Base-by-base conservation (phyloP, 2,797 vertebrate species). In the Discoglossus pictus region DNA sequence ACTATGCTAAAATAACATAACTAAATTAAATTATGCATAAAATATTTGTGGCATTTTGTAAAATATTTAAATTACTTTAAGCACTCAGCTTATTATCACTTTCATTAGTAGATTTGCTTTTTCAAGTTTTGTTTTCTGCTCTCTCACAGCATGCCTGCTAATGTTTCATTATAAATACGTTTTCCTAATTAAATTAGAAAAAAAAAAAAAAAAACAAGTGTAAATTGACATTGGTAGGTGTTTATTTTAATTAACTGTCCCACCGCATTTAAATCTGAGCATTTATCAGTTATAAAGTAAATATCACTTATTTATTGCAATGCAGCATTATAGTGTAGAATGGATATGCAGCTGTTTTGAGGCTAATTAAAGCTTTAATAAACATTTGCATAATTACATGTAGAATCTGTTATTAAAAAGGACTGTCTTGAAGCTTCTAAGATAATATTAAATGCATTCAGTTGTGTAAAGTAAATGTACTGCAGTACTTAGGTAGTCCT, bases 21-120 rank as follows among this genome's bases (percentile, higher is more conserved):
- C n/a, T n/a, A n/a, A n/a, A n/a, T n/a, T 86, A 73, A 86, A 83
- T 83, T 82, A 83, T 82, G 83, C 66, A 81, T 82, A 54, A 75
- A 15, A 34, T 69, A 3, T 62, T 80, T 78, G 77, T 68, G 43
- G 74, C 9, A 75, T 68, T 76, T 76, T 36, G 16, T 62, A 71
- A 67, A n/a, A 47, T n/a, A 72, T 7, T 20, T 35, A 83, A 83
- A 82, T 65, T 78, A 54, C n/a, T n/a, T n/a, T n/a, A n/a, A n/a
- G n/a, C n/a, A n/a, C 40, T 74, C 15, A n/a, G 8, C 60, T 79
- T 74, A 61, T 75, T 81, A n/a, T n/a, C n/a, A n/a, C n/a, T n/a
- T n/a, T n/a, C n/a, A n/a, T n/a, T 59, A n/a, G n/a, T n/a, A n/a
- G n/a, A n/a, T n/a, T n/a, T n/a, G n/a, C 79, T 71, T 79, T 70